Evolutionary conservation across 1,140 invertebrate genomes (phyloP).

Genomic region (Drosophila setifemur): DNA sequence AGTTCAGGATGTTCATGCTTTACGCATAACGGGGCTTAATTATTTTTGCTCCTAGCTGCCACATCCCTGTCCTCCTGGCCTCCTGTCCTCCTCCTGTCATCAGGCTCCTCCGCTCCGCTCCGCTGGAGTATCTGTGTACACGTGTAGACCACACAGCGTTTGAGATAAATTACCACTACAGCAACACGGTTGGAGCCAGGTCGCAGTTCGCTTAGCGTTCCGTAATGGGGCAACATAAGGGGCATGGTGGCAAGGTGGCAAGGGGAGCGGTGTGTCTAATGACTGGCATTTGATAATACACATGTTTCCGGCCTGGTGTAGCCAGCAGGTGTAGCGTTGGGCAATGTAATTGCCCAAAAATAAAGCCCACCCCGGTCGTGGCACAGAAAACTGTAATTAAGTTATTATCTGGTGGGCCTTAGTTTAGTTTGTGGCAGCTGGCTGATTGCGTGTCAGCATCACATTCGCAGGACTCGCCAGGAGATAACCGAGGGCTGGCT

Average conservation of each 20-base stretch:
- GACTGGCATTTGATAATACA: slow-evolving; percentile 77
- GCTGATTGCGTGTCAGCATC: slow-evolving; percentile 72
- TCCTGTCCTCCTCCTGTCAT: slow-evolving; percentile 5
- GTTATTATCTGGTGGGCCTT: slow-evolving; percentile 59
- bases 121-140: slow-evolving; percentile 38
- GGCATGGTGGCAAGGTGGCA: too few species aligned
- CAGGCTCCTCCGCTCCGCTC: background rate
- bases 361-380: slow-evolving; percentile 15
- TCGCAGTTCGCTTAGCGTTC: too few species aligned
- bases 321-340: slow-evolving; percentile 52
- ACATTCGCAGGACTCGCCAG: slow-evolving; percentile 18
- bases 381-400: slow-evolving; percentile 72
- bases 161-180: slow-evolving; percentile 67
- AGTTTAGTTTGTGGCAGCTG: slow-evolving; percentile 58
- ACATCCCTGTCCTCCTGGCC: background rate
- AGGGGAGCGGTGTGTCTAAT: slow-evolving; percentile 55
- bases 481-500: slow-evolving; percentile 8
- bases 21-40: slow-evolving; percentile 69
- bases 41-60: slow-evolving; percentile 56
- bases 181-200: too few species aligned
- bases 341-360: slow-evolving; percentile 69
- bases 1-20: slow-evolving; percentile 52
- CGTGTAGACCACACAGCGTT: slow-evolving; percentile 62
- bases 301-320: slow-evolving; percentile 47
- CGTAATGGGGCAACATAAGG: too few species aligned